Evolutionary conservation across 2,888 invertebrate species (phyloP).

Genomic region (Disparrhopalites patrizii): DNA sequence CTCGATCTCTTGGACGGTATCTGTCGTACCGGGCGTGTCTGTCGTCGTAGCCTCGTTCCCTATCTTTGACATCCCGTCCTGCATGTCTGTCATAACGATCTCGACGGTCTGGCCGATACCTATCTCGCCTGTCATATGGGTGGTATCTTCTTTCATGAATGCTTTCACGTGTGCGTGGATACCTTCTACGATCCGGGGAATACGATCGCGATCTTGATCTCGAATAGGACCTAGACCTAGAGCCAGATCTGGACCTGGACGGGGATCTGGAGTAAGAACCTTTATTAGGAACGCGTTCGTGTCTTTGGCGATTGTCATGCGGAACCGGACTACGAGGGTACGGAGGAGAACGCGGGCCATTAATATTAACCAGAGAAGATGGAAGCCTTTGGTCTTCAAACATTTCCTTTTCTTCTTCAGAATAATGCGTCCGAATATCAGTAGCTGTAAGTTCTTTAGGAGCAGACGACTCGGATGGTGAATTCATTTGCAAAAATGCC

Average conservation of each 20-base stretch:
- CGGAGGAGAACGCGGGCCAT: not conserved
- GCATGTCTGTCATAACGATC: conserved; percentile 2
- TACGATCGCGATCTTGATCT: not conserved
- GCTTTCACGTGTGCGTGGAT: not conserved
- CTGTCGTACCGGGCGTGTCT: not conserved
- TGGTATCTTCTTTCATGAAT: conserved; percentile 2
- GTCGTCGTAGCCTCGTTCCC: not conserved
- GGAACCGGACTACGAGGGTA: not conserved
- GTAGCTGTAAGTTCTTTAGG: no score
- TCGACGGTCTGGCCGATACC: not conserved
- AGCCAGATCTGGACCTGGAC: conserved; percentile 3
- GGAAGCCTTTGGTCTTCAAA: no score
- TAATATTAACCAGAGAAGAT: no score
- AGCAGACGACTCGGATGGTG: no score
- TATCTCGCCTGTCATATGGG: not conserved
- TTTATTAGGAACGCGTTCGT: not conserved
- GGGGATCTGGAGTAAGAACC: conserved; percentile 8
- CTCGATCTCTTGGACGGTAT: not conserved
- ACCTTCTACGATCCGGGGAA: not conserved
- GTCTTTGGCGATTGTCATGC: not conserved
- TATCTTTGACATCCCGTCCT: not conserved
- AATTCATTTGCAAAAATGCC: no score
- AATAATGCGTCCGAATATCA: no score
- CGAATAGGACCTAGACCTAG: conserved; percentile 13
- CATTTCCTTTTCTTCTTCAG: no score